Percentiles rank a stretch among this genome's conserved stretches.
Conservation (phyloP, 2,113 vertebrate species). For the Psittacara wagleri region DNA sequence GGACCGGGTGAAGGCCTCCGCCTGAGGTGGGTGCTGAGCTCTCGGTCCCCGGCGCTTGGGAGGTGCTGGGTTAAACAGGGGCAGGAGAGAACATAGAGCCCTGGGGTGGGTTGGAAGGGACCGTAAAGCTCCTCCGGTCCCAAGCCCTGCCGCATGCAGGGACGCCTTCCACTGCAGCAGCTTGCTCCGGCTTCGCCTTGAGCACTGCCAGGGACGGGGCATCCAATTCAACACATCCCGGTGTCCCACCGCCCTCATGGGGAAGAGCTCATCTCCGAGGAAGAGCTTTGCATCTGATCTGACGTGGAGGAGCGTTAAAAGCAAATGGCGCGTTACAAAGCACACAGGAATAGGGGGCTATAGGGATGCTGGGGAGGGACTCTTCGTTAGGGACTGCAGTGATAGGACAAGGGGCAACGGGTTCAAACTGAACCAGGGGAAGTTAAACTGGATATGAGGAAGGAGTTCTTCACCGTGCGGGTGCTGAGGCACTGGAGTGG, state of each 20-base stretch:
- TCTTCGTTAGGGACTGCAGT: no score
- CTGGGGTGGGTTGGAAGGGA: background rate
- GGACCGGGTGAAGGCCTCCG: constrained; percentile 78
- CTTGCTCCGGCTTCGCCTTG: background rate
- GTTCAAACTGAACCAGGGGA: no score
- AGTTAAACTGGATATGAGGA: no score
- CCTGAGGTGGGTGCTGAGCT: background rate
- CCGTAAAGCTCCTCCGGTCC: background rate
- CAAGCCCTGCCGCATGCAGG: background rate
- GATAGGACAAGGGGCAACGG: no score
- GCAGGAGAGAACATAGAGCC: no score
- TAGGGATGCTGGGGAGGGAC: no score
- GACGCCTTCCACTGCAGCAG: background rate
- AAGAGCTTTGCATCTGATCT: background rate
- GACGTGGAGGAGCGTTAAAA: rapidly evolving
- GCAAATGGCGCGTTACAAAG: rapidly evolving
- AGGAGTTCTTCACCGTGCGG: no score
- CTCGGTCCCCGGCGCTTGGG: rapidly evolving
- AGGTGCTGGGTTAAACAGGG: background rate
- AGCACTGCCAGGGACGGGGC: background rate
- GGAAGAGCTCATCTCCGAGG: background rate
- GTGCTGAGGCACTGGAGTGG: no score
- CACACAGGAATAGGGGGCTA: rapidly evolving
- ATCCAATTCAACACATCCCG: background rate
- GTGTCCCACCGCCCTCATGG: background rate